phyloP scores from a whole-genome alignment of 2,888 invertebrate species.

The Clistopyga incitator region DNA sequence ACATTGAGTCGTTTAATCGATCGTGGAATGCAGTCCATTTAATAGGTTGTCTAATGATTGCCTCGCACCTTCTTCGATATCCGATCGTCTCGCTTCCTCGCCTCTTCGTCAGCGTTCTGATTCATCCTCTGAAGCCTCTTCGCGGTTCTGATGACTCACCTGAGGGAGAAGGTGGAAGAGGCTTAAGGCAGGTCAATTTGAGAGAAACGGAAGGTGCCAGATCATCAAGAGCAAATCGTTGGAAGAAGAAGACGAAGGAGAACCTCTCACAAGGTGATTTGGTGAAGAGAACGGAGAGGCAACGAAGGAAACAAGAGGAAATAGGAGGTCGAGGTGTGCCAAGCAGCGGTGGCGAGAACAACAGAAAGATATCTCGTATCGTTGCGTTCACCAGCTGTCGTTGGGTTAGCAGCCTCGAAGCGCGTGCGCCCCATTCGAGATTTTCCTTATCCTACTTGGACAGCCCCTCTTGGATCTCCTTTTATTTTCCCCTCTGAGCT shows the following conservation, averaged over 20 bases:
- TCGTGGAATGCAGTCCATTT: neutral
- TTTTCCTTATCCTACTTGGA: slow-evolving; percentile 60
- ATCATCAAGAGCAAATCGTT: slow-evolving; percentile 47
- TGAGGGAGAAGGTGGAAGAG: slow-evolving; percentile 28
- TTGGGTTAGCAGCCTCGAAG: slow-evolving; percentile 48
- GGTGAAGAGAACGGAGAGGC: slow-evolving; percentile 6
- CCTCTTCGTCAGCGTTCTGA: slow-evolving; percentile 28
- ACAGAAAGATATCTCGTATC: slow-evolving; percentile 51
- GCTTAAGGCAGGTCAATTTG: slow-evolving; percentile 1
- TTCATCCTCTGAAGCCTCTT: slow-evolving; percentile 38
- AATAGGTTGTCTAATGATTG: slow-evolving; percentile 31
- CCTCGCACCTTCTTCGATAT: slow-evolving; percentile 64
- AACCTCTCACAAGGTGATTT: slow-evolving; percentile 28
- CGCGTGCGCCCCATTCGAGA: slow-evolving; percentile 54
- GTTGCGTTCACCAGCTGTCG: slow-evolving; percentile 43
- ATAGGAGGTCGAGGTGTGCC: slow-evolving; percentile 41
- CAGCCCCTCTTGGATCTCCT: slow-evolving; percentile 25
- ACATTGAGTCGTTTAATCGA: slow-evolving; percentile 1
- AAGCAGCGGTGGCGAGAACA: slow-evolving; percentile 43
- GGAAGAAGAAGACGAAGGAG: slow-evolving; percentile 38
- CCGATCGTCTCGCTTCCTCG: slow-evolving; percentile 34
- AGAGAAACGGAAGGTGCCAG: slow-evolving; percentile 43
- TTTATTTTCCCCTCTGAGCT: slow-evolving; percentile 48
- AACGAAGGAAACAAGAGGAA: slow-evolving; percentile 35
- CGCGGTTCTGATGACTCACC: slow-evolving; percentile 62